phyloP scores from a whole-genome alignment of 1,140 invertebrate species.

The Catajapyx aquilonaris region DNA sequence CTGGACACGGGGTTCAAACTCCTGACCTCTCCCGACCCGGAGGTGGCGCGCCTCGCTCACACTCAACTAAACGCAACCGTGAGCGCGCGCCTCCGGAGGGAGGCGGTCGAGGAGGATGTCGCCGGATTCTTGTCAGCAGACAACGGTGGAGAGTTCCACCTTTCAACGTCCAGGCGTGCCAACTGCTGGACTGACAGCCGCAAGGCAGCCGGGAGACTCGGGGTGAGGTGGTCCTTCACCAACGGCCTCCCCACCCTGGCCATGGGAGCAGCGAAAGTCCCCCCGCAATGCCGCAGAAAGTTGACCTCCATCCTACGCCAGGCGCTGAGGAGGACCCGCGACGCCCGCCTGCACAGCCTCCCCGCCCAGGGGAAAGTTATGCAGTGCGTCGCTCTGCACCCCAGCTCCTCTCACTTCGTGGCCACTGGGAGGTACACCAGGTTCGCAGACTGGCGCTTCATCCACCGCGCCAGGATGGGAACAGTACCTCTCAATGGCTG shows the following conservation, averaged over 20 bases:
- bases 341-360: neutral
- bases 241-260: too few species aligned
- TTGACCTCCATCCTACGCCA: too few species aligned
- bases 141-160: too few species aligned
- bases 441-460: slow-evolving; percentile 15
- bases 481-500: slow-evolving; percentile 9
- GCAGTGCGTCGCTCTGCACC: slow-evolving; percentile 1
- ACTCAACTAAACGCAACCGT: neutral
- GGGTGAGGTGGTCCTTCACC: too few species aligned
- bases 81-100: neutral
- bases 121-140: neutral
- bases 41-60: neutral
- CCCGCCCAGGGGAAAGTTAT: slow-evolving; percentile 8
- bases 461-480: slow-evolving; percentile 13
- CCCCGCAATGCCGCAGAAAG: too few species aligned
- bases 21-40: neutral
- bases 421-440: slow-evolving; percentile 7
- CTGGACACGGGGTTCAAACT: neutral
- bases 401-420: slow-evolving; percentile 7
- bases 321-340: too few species aligned
- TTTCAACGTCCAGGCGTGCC: too few species aligned
- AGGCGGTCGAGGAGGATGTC: neutral
- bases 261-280: too few species aligned
- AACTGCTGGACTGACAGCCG: too few species aligned
- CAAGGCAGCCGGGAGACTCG: too few species aligned